Percentiles rank a stretch among this genome's conserved stretches.
phyloP scores from a whole-genome alignment of 2,797 vertebrate genomes.

The Brachymystax lenok region DNA sequence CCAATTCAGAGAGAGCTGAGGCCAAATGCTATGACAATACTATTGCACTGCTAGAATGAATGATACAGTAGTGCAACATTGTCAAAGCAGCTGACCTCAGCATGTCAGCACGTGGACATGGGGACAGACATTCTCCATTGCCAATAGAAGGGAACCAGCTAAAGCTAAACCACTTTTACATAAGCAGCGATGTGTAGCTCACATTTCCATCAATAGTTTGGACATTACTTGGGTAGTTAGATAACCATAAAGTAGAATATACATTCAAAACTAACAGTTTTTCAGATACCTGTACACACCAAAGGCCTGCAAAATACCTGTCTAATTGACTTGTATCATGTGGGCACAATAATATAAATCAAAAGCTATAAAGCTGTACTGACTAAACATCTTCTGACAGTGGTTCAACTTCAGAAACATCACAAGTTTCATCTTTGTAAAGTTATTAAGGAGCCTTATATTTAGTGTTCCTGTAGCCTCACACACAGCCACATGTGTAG shows the following conservation, averaged over 20 bases:
- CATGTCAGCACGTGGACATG: conserved; percentile 76
- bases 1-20: conserved; percentile 59
- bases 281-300: not conserved
- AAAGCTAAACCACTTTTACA: conserved; percentile 48
- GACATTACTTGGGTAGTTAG: not conserved
- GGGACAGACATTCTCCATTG: conserved; percentile 65
- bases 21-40: conserved; percentile 99
- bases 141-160: conserved; percentile 18
- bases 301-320: not conserved
- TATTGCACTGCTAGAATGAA: conserved; percentile 99
- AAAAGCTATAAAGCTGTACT: not conserved
- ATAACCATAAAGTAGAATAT: not conserved
- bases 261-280: too few relatives aligned
- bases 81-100: conserved; percentile 98
- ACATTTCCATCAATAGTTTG: not conserved
- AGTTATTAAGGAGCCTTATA: not conserved
- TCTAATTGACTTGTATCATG: too few relatives aligned
- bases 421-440: not conserved
- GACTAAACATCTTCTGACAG: not conserved
- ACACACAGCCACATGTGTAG: conserved; percentile 10
- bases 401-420: not conserved
- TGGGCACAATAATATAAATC: not conserved
- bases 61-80: conserved; percentile 99
- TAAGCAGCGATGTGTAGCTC: not conserved
- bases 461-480: not conserved